Conservation (phyloP, 1,140 invertebrate genomes). For the Cydia splendana region DNA sequence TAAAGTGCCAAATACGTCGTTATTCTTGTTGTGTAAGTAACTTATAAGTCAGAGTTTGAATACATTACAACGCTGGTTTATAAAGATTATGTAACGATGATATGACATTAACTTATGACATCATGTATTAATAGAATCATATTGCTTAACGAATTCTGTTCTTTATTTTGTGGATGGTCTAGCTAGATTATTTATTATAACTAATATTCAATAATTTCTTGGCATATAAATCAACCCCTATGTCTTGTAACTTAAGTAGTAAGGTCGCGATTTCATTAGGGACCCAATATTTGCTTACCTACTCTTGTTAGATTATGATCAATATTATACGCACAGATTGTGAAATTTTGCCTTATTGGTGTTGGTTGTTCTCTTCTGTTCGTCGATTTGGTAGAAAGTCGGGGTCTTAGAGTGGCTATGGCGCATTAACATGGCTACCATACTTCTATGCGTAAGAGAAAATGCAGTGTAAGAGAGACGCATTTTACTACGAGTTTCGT, state of each 20-base stretch:
- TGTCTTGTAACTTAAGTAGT: background rate
- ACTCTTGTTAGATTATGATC: conserved; percentile 2
- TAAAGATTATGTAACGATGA: background rate
- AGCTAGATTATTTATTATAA: no score
- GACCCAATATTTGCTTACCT: conserved; percentile 7
- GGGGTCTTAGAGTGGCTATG: background rate
- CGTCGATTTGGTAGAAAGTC: background rate
- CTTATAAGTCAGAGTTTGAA: background rate
- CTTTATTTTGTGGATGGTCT: no score
- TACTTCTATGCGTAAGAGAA: no score
- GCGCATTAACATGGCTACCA: background rate
- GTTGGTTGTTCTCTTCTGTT: conserved; percentile 24
- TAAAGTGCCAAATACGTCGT: conserved; percentile 65
- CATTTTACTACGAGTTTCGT: background rate
- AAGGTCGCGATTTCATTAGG: background rate
- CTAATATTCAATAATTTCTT: no score
- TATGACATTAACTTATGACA: background rate
- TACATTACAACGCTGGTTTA: background rate
- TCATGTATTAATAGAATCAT: background rate
- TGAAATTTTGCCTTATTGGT: conserved; percentile 27
- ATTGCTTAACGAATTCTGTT: no score
- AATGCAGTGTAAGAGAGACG: background rate
- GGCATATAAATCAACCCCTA: background rate
- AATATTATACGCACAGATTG: conserved; percentile 31
- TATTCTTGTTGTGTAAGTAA: conserved; percentile 48